Evolutionary conservation across 2,113 vertebrate species (phyloP), one percentile per base, ranked within the genome.

Genomic region (Pseudorhombus dupliciocellatus): DNA sequence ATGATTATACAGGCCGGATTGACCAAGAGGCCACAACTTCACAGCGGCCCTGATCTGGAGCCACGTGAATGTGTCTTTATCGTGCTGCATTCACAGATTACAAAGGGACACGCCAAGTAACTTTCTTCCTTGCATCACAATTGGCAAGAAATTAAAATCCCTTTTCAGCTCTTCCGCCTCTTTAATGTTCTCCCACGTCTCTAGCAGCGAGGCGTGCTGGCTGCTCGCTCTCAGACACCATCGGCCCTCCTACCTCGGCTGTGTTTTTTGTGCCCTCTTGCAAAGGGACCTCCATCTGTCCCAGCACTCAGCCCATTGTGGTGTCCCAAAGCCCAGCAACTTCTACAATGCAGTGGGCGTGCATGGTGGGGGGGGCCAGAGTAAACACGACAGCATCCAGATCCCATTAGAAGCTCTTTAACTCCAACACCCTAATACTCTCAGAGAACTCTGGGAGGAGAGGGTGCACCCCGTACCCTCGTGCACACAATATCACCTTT

Each of bases 401-500:
- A 90, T 93, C 93, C 92, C 87, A 94, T 94, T 94, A 94, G 92
- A 93, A 93, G 89, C 93, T 94, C 92, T 94, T 94, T 94, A 94
- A 94, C 92, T 93, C 87, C 89, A 88, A 92, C 88, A 92, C 90
- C 81, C 91, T 85, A 79, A 84, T 83, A 86, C 85, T 89, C 80
- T 58, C 71, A 56, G 84, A 86, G 84, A 87, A 88, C 73, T 89
- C 72, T 84, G 88, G 80, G 87, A 74, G 81, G 82, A 84, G 75
- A 90, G 44, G 79, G 74, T 68, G 84, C 79, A 77, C 74, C 87
- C 85, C 80, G 75, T 59, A 56, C 84, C 71, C 85, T 20, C 82
- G 25, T 73, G 75, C 86, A 80, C 86, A 87, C 84, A 89, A 88
- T 88, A 81, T 91, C 90, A 90, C 83, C 83, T 88, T 88, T 75